Evolutionary conservation across 2,797 vertebrate genomes (phyloP).

Genomic region (Notolabrus celidotus): DNA sequence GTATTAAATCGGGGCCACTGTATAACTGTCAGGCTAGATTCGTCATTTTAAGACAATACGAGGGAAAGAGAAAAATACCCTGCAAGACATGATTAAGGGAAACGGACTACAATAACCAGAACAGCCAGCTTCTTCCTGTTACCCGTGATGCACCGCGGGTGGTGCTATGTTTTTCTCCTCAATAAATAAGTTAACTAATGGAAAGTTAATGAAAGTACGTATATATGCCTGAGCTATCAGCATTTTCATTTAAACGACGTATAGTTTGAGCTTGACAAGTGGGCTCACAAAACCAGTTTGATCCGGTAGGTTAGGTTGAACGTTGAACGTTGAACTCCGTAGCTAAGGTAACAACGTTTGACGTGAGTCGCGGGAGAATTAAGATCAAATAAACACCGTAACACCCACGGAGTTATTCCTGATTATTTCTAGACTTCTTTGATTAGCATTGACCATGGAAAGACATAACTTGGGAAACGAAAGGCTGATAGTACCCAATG

Average conservation of each 20-base stretch:
- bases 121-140: accelerated
- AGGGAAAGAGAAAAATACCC: not conserved
- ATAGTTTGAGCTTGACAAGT: not conserved
- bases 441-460: conserved; percentile 64
- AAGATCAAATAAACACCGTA: not conserved
- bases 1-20: not conserved
- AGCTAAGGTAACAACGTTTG: conserved; percentile 55
- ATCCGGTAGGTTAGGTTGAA: not conserved
- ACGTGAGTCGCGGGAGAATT: conserved; percentile 52
- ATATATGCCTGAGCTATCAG: accelerated
- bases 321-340: conserved; percentile 22
- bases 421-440: not conserved
- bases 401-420: not conserved
- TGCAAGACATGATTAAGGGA: conserved; percentile 24
- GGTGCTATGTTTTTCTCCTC: not conserved
- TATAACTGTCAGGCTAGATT: not conserved
- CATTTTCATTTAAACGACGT: too few species aligned
- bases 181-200: not conserved
- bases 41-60: not conserved
- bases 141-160: conserved; percentile 71
- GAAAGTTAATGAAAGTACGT: not conserved
- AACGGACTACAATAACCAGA: accelerated
- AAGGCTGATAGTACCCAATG: conserved; percentile 75
- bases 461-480: conserved; percentile 53
- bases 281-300: not conserved